Conservation (phyloP, 2,113 vertebrate genomes). For the Alosa alosa region DNA sequence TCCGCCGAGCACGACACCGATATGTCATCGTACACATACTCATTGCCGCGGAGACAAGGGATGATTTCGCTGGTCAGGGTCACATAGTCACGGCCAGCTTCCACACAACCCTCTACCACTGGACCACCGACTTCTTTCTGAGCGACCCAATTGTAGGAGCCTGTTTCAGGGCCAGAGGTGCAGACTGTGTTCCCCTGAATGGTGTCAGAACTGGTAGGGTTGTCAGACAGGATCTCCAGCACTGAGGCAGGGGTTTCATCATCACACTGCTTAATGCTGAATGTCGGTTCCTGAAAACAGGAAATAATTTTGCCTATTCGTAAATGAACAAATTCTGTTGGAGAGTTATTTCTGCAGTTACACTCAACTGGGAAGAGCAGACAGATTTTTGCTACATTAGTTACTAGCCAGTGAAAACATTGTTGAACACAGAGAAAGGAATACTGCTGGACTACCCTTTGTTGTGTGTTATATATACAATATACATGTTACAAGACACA, state of each 20-base stretch:
- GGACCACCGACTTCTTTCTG: slow-evolving; percentile 12
- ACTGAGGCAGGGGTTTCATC: slow-evolving; percentile 63
- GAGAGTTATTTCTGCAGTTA: neutral
- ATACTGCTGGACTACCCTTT: neutral
- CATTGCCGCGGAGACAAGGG: slow-evolving; percentile 52
- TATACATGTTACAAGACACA: neutral
- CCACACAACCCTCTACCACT: neutral
- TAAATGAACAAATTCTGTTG: neutral
- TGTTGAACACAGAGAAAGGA: neutral
- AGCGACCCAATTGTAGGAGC: neutral
- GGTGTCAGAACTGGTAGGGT: neutral
- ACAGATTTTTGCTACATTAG: neutral
- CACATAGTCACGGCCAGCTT: slow-evolving; percentile 66
- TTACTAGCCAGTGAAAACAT: neutral
- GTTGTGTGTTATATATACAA: neutral
- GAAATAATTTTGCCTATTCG: neutral
- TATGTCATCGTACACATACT: slow-evolving; percentile 53
- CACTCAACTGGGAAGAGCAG: neutral
- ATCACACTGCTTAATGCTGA: slow-evolving; percentile 60
- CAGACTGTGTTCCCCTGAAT: slow-evolving; percentile 31
- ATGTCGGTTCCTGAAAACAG: slow-evolving; percentile 53
- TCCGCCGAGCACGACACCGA: neutral
- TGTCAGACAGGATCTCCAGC: slow-evolving; percentile 68
- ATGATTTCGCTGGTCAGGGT: slow-evolving; percentile 60
- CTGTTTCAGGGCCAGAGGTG: slow-evolving; percentile 15